A percentile compares a stretch with the other conserved stretches of the same genome.
Evolutionary conservation across 2,113 vertebrate species (phyloP).

Genomic region (Oreocharis arfaki): DNA sequence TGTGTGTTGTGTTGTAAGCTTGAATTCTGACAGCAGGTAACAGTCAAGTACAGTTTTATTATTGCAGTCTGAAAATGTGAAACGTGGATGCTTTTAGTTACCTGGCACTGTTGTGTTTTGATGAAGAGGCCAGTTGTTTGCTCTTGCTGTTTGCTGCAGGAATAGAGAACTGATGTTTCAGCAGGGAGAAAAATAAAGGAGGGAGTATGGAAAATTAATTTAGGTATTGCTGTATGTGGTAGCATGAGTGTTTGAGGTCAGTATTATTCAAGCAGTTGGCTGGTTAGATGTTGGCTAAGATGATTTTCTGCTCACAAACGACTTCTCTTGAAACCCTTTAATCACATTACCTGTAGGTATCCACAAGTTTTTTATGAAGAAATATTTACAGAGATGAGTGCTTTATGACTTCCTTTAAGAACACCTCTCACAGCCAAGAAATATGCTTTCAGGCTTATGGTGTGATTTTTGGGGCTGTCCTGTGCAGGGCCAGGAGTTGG

Average conservation of each 20-base stretch:
- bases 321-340: neutral
- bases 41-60: neutral
- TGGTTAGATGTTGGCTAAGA: neutral
- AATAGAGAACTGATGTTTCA: neutral
- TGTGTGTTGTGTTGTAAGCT: neutral
- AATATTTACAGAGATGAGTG: neutral
- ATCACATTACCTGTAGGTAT: neutral
- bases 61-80: neutral
- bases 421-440: neutral
- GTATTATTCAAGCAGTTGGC: neutral
- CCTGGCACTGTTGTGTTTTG: neutral
- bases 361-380: neutral
- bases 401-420: neutral
- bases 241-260: neutral
- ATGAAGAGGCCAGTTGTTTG: neutral
- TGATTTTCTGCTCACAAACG: neutral
- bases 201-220: neutral
- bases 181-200: neutral
- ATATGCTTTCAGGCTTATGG: neutral
- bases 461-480: neutral
- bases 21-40: neutral
- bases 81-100: neutral
- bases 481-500: neutral
- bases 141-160: neutral
- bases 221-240: neutral